A percentile compares a stretch with the other conserved stretches of the same genome.
Evolutionary conservation across 2,888 invertebrate species (phyloP).

Genomic region (Torymus auratus): DNA sequence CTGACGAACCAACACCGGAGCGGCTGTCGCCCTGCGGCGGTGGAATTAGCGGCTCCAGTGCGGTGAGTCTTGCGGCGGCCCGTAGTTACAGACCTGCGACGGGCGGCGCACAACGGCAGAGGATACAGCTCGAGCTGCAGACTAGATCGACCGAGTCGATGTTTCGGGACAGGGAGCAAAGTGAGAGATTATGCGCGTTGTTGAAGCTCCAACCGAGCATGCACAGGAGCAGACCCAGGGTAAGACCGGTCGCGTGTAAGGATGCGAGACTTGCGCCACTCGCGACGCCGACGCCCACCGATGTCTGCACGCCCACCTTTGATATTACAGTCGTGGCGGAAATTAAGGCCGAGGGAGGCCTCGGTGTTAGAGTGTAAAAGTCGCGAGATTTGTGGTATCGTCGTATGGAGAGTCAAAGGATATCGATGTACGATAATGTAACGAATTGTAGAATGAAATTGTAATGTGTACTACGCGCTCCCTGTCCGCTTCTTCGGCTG

Average conservation of each 20-base stretch:
- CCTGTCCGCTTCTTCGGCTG: too few species aligned
- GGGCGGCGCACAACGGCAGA: not conserved
- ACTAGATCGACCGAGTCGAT: slow-evolving; percentile 72
- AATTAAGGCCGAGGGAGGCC: slow-evolving; percentile 66
- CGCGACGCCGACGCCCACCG: slow-evolving; percentile 70
- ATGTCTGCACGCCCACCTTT: slow-evolving; percentile 71
- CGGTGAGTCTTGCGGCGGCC: slow-evolving; percentile 69
- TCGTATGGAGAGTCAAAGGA: not conserved
- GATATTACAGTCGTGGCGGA: slow-evolving; percentile 69
- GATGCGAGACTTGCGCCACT: slow-evolving; percentile 67
- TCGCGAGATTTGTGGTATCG: slow-evolving; percentile 16
- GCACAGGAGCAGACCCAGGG: slow-evolving; percentile 64
- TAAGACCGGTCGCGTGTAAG: slow-evolving; percentile 63
- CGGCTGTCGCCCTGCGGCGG: slow-evolving; percentile 42
- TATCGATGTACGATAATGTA: too few species aligned
- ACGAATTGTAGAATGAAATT: too few species aligned
- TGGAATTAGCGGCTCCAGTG: slow-evolving; percentile 54
- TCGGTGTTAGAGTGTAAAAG: slow-evolving; percentile 68
- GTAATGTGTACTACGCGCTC: too few species aligned
- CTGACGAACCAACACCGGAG: slow-evolving; percentile 51
- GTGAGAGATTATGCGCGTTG: slow-evolving; percentile 61
- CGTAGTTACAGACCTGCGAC: slow-evolving; percentile 31
- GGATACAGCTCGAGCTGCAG: slow-evolving; percentile 60
- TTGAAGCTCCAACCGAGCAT: slow-evolving; percentile 65
- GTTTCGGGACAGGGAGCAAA: slow-evolving; percentile 58